phyloP scores from a whole-genome alignment of 37 sponge, comb jelly and placozoan species.

The Ianthella basta region DNA sequence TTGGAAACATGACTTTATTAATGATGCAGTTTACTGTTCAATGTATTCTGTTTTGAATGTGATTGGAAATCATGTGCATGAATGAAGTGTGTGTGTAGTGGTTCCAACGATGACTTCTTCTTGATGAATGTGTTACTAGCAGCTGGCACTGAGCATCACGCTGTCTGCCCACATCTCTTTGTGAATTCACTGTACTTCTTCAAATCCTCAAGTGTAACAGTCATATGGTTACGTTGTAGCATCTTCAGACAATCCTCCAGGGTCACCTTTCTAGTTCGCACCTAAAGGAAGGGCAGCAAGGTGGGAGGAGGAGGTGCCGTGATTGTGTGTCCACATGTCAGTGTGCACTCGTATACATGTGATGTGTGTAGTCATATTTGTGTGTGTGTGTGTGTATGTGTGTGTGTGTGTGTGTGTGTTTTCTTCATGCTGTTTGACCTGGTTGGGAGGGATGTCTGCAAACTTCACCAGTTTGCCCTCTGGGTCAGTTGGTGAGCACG shows the following conservation, averaged over 20 bases:
- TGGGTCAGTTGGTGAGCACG: constrained; percentile 32
- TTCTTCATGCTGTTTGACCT: constrained; percentile 26
- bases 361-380: neutral
- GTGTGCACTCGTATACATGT: neutral
- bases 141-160: constrained; percentile 27
- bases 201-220: constrained; percentile 43
- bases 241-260: constrained; percentile 47
- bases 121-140: too few species aligned
- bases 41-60: too few species aligned
- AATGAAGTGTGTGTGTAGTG: too few species aligned
- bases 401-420: neutral
- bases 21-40: too few species aligned
- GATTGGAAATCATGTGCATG: too few species aligned
- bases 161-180: constrained; percentile 42
- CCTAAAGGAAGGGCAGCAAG: neutral
- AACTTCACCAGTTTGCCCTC: constrained; percentile 18
- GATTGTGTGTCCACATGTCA: neutral
- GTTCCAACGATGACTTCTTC: too few species aligned
- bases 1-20: too few species aligned
- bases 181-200: constrained; percentile 53
- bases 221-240: constrained; percentile 46
- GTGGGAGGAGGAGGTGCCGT: neutral
- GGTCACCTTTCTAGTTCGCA: constrained; percentile 31
- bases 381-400: neutral
- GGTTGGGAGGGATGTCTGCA: constrained; percentile 40